Base-by-base conservation (phyloP, 2,797 vertebrate genomes). In the Sparidentex hasta region DNA sequence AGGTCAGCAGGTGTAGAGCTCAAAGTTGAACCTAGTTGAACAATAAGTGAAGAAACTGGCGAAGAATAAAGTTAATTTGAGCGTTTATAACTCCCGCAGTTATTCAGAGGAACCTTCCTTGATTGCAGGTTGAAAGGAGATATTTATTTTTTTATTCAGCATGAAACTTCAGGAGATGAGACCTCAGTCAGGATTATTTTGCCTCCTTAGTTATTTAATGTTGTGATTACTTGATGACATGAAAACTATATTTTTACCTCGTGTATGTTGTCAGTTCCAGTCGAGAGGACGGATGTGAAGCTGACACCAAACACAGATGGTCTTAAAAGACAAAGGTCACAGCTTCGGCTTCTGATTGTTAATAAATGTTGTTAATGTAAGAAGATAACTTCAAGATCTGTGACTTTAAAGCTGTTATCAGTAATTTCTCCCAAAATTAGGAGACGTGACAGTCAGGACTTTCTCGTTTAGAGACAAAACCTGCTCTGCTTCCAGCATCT, bases 261-360 rank as follows among this genome's bases (percentile, higher is more conserved):
- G 38, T 48, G 51, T 38, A 21, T 0, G 11, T 27, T 58, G 7
- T 21, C 50, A 68, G 27, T 23, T 64, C 83, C 57, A 56, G 74
- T 65, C 52, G 83, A 74, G 57, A 63, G 44, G 29, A 61, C 56
- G 66, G 63, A 48, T 6, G 2, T 62, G 14, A 58, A 12, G 4
- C 4, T 17, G 46, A 27, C 18, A 13, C 11, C 2, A 59, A 27
- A 14, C 50, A 18, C 61, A 55, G 54, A 46, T 80, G 44, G 2
- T 54, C 64, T 79, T n/a, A 41, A 0, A 27, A 43, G n/a, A 76
- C 29, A 64, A 11, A 25, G 13, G 11, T 38, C 38, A 38, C 38
- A 38, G 38, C 33, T 38, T 38, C 33, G 7, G 33, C 1, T 9
- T 38, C 33, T 38, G 50, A 44, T 38, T 65, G 3, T 41, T 47